A percentile compares a stretch with the other conserved stretches of the same genome.
Evolutionary conservation across 1,140 invertebrate species (phyloP).

Genomic region (Lepidurus packardi): DNA sequence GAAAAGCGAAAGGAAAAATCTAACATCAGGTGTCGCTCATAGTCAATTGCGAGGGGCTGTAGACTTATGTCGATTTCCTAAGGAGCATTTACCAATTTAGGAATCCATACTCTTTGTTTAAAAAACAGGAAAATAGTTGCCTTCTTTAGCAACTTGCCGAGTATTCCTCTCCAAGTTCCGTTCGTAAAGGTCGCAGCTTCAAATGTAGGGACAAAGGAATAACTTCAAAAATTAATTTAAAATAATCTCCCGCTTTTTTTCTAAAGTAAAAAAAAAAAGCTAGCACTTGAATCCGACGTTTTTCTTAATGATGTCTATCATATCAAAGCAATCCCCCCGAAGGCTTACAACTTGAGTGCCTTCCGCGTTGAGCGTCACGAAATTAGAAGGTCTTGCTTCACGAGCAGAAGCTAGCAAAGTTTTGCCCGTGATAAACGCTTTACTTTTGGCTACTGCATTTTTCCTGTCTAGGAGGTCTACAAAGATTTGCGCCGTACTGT

Average conservation of each 20-base stretch:
- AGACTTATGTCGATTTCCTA: neutral
- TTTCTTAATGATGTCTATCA: neutral
- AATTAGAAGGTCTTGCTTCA: neutral
- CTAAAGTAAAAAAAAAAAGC: too few species aligned
- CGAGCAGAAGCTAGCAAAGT: neutral
- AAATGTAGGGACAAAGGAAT: neutral
- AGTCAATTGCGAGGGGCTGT: neutral
- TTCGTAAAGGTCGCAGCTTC: neutral
- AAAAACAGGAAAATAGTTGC: neutral
- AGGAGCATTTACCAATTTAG: too few species aligned
- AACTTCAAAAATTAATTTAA: neutral
- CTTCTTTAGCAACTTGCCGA: neutral
- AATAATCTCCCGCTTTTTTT: neutral
- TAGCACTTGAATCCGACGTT: neutral
- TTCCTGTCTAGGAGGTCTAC: neutral
- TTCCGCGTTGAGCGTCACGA: neutral
- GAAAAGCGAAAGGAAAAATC: neutral
- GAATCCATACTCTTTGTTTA: neutral
- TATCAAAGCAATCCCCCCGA: neutral
- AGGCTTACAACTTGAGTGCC: neutral
- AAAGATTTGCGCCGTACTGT: neutral
- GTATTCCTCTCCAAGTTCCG: neutral
- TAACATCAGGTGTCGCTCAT: neutral
- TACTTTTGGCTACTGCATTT: neutral
- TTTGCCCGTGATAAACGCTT: neutral